Percentiles rank a stretch among this genome's conserved stretches.
Conservation (phyloP, 2,888 invertebrate genomes). For the Sepioteuthis lessoniana region DNA sequence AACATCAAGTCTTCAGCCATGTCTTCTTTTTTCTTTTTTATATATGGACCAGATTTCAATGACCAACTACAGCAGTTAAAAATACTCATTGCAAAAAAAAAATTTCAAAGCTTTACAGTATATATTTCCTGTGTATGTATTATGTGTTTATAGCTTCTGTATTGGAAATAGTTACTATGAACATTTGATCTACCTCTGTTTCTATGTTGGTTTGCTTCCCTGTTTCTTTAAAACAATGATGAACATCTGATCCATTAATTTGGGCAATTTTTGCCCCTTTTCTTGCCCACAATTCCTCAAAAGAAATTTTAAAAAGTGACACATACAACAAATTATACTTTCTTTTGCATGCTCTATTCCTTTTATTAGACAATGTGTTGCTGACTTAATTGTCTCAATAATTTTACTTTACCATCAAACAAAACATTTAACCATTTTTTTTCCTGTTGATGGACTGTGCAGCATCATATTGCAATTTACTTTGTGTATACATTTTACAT, state of each 20-base stretch:
- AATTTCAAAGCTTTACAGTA: neutral
- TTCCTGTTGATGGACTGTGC: neutral
- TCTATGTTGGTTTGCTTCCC: neutral
- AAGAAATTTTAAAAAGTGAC: neutral
- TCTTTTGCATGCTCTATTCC: neutral
- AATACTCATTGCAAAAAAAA: slow-evolving; percentile 8
- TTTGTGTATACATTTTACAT: neutral
- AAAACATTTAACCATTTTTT: neutral
- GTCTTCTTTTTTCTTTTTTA: neutral
- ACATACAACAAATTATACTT: neutral
- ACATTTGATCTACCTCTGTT: neutral
- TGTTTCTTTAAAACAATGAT: too few relatives aligned
- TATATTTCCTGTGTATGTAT: neutral
- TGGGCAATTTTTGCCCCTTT: slow-evolving; percentile 18
- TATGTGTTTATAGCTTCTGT: neutral
- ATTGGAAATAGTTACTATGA: neutral
- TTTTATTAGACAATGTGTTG: neutral
- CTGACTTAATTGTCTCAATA: neutral
- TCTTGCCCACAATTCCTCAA: neutral
- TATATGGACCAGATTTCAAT: neutral
- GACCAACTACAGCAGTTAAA: slow-evolving; percentile 10
- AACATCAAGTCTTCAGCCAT: neutral
- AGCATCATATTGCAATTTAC: neutral
- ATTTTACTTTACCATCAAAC: neutral
- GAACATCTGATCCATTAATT: neutral